These are phyloP conservation scores for Panagrolaimus sp. DNA, from an alignment of 1,140 invertebrate genomes.

Conservation along the genomic window DNA sequence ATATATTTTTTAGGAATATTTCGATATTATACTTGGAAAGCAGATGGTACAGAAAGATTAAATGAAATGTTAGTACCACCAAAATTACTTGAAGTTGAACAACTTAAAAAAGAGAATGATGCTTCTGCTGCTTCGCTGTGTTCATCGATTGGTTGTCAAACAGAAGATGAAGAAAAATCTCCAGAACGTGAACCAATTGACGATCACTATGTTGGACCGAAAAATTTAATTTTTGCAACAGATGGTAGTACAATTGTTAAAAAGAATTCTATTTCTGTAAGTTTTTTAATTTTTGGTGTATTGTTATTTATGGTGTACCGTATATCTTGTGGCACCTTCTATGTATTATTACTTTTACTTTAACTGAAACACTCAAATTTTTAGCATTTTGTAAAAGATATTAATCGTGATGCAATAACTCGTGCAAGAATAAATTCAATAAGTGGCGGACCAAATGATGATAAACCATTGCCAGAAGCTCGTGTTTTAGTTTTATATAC, in stretches of 20 bases:
- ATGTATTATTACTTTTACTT: not conserved
- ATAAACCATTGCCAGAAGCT: conserved; percentile 32
- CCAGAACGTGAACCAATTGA: not conserved
- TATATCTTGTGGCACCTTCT: not conserved
- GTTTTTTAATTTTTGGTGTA: too few relatives aligned
- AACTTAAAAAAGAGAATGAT: not conserved
- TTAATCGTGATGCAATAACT: not conserved
- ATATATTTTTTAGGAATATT: conserved; percentile 15
- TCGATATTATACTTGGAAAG: conserved; percentile 25
- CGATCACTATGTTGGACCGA: conserved; percentile 17
- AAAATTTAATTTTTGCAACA: conserved; percentile 8
- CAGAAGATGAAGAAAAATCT: conserved; percentile 4
- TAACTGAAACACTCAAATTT: not conserved
- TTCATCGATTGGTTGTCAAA: not conserved
- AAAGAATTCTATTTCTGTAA: conserved; percentile 21
- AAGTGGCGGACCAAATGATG: not conserved
- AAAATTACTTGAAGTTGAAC: conserved; percentile 1
- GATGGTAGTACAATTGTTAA: conserved; percentile 12
- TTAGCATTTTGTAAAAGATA: not conserved
- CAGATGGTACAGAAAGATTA: conserved; percentile 21
- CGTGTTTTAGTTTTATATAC: conserved; percentile 55
- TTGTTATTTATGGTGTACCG: not conserved
- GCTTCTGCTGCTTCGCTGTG: not conserved
- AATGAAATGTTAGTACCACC: conserved; percentile 13
- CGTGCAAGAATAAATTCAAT: not conserved